Conservation (phyloP, 2,113 vertebrate species). For the Hippocampus comes region DNA sequence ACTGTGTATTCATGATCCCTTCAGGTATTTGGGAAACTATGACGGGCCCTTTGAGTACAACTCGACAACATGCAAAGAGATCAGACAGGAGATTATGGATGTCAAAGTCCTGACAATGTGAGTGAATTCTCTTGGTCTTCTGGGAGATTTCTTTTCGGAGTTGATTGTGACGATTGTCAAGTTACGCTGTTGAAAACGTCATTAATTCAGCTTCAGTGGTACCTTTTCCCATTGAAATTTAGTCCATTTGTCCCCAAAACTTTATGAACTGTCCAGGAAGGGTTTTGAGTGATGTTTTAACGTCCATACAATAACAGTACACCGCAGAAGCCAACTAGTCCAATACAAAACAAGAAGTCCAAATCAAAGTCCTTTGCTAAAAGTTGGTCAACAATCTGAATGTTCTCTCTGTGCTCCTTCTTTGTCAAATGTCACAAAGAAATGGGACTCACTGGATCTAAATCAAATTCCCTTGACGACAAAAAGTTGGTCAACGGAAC, state of each 20-base stretch:
- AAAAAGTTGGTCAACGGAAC: no score
- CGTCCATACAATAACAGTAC: no score
- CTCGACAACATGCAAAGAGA: slow-evolving; percentile 89
- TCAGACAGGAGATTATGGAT: slow-evolving; percentile 89
- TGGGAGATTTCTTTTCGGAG: background rate
- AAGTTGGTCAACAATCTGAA: no score
- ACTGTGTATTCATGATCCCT: slow-evolving; percentile 58
- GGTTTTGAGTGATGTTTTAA: no score
- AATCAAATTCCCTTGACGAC: no score
- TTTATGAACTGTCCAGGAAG: no score
- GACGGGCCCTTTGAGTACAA: slow-evolving; percentile 89
- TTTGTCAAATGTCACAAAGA: no score
- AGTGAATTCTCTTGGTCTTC: slow-evolving; percentile 72
- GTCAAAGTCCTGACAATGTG: slow-evolving; percentile 97
- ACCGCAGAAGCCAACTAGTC: no score
- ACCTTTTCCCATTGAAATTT: background rate
- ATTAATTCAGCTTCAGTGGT: background rate
- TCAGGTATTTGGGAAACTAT: slow-evolving; percentile 92
- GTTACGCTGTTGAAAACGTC: background rate
- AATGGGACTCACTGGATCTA: no score
- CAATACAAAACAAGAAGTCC: no score
- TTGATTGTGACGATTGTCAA: background rate
- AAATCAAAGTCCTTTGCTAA: no score
- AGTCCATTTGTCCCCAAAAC: background rate
- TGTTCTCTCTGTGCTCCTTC: no score